Percentiles rank a stretch among this genome's conserved stretches.
These are phyloP conservation scores for Sclerurus mexicanus DNA, from an alignment of 2,113 vertebrate genomes.

Conservation along the genomic window DNA sequence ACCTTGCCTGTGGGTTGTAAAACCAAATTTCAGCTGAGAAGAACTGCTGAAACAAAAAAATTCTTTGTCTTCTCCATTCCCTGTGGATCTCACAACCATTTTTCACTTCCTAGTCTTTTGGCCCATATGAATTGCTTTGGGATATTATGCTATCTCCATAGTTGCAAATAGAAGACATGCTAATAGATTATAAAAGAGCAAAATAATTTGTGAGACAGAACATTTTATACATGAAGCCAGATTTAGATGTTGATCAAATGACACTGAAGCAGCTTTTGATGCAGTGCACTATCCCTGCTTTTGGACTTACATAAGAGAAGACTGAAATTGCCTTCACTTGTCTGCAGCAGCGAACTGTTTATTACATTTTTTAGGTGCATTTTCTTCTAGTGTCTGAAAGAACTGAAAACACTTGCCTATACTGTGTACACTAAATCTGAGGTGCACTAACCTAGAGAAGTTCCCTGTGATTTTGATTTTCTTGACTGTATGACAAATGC, in stretches of 20 bases:
- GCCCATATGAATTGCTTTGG: neutral
- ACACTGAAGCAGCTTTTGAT: neutral
- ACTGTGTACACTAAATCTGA: neutral
- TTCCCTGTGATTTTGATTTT: neutral
- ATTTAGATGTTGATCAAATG: neutral
- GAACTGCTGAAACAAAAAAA: neutral
- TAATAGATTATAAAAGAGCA: neutral
- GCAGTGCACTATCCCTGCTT: neutral
- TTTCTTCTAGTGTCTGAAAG: neutral
- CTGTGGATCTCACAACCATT: neutral
- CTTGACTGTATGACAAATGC: neutral
- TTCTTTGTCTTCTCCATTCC: neutral
- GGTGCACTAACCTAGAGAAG: neutral
- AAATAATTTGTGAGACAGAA: neutral
- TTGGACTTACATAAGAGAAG: neutral
- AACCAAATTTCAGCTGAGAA: neutral
- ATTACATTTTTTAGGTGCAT: neutral
- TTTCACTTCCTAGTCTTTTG: neutral
- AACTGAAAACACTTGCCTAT: neutral
- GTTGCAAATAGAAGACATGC: neutral
- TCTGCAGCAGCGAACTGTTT: neutral
- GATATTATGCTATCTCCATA: neutral
- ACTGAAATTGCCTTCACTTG: neutral
- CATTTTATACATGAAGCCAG: neutral
- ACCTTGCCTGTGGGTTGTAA: neutral